Evolutionary conservation across 2,113 vertebrate species (phyloP).

Genomic region (Pseudorectes ferrugineus): DNA sequence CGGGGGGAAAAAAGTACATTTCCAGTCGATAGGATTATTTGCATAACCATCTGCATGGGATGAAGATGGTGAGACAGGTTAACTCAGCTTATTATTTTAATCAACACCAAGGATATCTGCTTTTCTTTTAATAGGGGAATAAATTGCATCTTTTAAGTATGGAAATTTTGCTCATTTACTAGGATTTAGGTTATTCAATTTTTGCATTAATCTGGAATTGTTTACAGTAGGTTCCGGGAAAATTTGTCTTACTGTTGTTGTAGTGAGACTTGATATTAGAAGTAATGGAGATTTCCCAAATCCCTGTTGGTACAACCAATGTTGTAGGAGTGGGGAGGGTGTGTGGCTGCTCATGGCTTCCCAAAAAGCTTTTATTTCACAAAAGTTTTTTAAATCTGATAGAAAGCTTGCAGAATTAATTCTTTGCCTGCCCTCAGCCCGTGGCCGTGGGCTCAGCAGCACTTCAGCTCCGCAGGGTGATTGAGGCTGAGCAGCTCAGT

Average conservation of each 20-base stretch:
- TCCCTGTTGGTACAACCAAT: background rate
- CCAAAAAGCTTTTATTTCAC: background rate
- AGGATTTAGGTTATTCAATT: background rate
- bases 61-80: background rate
- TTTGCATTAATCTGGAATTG: background rate
- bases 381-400: background rate
- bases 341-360: background rate
- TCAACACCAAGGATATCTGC: background rate
- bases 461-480: constrained; percentile 72
- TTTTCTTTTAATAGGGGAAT: background rate
- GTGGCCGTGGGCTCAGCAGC: constrained; percentile 76
- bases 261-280: background rate
- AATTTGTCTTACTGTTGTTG: background rate
- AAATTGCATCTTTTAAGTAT: background rate
- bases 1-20: rapidly evolving
- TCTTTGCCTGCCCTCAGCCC: constrained; percentile 71
- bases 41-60: background rate
- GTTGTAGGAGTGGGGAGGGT: background rate
- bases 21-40: background rate
- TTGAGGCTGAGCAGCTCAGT: constrained; percentile 75
- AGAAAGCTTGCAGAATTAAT: background rate
- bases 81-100: background rate
- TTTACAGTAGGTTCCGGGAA: background rate
- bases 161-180: background rate
- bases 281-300: background rate